Percentiles rank a stretch among this genome's conserved stretches.
These are phyloP conservation scores for Parapsyche elsis DNA, from an alignment of 1,140 invertebrate species.

Conservation along the genomic window DNA sequence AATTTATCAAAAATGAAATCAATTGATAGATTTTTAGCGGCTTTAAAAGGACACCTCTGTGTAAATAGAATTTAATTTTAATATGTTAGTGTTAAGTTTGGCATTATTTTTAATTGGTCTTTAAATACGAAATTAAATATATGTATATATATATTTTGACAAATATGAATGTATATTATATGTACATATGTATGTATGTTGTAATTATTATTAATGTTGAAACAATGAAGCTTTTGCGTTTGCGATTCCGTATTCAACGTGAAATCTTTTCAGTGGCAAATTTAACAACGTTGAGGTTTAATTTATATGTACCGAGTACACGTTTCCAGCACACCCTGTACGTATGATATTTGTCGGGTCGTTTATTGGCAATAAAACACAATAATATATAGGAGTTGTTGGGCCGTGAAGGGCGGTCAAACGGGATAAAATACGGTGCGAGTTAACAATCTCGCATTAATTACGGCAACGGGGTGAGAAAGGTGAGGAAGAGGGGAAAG, in stretches of 20 bases:
- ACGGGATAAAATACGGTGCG: constrained; percentile 25
- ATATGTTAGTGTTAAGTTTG: too few relatives aligned
- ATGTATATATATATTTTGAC: constrained; percentile 9
- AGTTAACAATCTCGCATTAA: constrained; percentile 32
- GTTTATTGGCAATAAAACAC: constrained; percentile 23
- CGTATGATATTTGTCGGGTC: constrained; percentile 13
- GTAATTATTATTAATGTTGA: not conserved
- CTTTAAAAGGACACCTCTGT: too few relatives aligned
- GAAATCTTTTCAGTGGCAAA: too few relatives aligned
- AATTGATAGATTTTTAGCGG: too few relatives aligned
- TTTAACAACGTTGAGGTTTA: too few relatives aligned
- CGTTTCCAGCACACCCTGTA: too few relatives aligned
- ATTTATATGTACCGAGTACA: not conserved
- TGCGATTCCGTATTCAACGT: too few relatives aligned
- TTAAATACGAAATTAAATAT: not conserved
- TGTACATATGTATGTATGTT: not conserved
- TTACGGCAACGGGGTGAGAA: not conserved
- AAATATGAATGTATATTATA: constrained; percentile 10
- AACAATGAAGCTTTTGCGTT: too few relatives aligned
- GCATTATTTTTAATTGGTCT: too few relatives aligned
- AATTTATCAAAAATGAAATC: too few relatives aligned
- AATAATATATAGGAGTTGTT: constrained; percentile 13
- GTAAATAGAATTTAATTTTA: too few relatives aligned
- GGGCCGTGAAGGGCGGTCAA: constrained; percentile 24
- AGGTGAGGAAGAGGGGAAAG: too few relatives aligned